Conservation (phyloP, 2,113 vertebrate genomes). For the Solea senegalensis region DNA sequence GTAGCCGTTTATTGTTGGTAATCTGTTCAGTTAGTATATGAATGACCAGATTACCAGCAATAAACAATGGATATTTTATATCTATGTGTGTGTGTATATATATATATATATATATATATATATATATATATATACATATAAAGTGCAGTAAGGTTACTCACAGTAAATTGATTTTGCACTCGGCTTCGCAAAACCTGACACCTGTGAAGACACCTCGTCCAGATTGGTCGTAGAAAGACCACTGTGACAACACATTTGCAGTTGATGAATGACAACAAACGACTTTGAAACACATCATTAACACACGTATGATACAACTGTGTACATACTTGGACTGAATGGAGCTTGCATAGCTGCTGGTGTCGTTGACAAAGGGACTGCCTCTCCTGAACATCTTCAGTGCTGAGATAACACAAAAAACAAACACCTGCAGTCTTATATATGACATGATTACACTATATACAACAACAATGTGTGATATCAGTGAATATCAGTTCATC, state of each 20-base stretch:
- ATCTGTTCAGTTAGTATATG: too few relatives aligned
- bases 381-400: conserved; percentile 63
- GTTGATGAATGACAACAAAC: too few relatives aligned
- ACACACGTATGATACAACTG: neutral
- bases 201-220: conserved; percentile 65
- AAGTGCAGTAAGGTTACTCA: conserved; percentile 66
- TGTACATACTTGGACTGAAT: conserved; percentile 67
- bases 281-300: too few relatives aligned
- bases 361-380: conserved; percentile 58
- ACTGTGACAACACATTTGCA: conserved; percentile 45
- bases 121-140: too few relatives aligned
- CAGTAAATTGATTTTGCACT: conserved; percentile 88
- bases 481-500: neutral
- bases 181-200: conserved; percentile 72
- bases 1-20: too few relatives aligned
- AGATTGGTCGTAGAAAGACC: conserved; percentile 23
- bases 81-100: too few relatives aligned
- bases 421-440: too few relatives aligned
- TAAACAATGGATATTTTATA: too few relatives aligned
- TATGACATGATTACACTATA: neutral
- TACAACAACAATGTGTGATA: neutral
- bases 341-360: conserved; percentile 63
- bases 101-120: too few relatives aligned
- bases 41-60: too few relatives aligned
- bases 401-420: neutral